These are phyloP conservation scores for Eurytemora carolleeae DNA, from an alignment of 1,140 invertebrate genomes.

Conservation along the genomic window DNA sequence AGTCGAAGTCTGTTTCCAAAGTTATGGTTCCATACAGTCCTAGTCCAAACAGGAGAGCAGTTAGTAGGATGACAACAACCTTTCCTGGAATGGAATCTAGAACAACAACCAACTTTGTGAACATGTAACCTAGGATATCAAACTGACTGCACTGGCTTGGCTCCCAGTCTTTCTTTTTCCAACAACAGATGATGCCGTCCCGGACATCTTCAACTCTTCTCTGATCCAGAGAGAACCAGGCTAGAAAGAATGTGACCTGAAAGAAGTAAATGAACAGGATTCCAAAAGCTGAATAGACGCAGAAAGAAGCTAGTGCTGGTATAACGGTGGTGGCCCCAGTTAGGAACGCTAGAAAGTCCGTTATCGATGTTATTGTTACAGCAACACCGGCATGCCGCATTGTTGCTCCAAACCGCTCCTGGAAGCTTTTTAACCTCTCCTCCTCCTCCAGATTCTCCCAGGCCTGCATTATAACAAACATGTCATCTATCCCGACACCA, in stretches of 20 bases:
- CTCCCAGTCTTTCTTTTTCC: slow-evolving; percentile 18
- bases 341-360: slow-evolving; percentile 41
- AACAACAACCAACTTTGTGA: slow-evolving; percentile 12
- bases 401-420: slow-evolving; percentile 25
- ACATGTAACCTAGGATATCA: slow-evolving; percentile 14
- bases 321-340: slow-evolving; percentile 39
- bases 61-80: slow-evolving; percentile 13
- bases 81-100: slow-evolving; percentile 8
- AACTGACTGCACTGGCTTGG: slow-evolving; percentile 17
- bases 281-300: slow-evolving; percentile 30
- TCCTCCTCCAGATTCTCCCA: slow-evolving; percentile 15
- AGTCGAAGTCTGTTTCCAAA: slow-evolving; percentile 33
- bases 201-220: slow-evolving; percentile 23
- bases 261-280: slow-evolving; percentile 33
- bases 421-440: neutral
- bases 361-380: slow-evolving; percentile 43
- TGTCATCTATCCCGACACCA: slow-evolving; percentile 34
- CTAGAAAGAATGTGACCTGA: slow-evolving; percentile 35
- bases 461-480: slow-evolving; percentile 33
- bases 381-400: slow-evolving; percentile 38
- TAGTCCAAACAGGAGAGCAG: slow-evolving; percentile 19
- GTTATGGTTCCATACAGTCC: slow-evolving; percentile 26
- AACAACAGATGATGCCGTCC: slow-evolving; percentile 30
- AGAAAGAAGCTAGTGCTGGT: slow-evolving; percentile 32
- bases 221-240: slow-evolving; percentile 33